Evolutionary conservation across 2,888 invertebrate species (phyloP), one percentile per base, ranked within the genome.

Genomic region (Rhagonycha fulva): DNA sequence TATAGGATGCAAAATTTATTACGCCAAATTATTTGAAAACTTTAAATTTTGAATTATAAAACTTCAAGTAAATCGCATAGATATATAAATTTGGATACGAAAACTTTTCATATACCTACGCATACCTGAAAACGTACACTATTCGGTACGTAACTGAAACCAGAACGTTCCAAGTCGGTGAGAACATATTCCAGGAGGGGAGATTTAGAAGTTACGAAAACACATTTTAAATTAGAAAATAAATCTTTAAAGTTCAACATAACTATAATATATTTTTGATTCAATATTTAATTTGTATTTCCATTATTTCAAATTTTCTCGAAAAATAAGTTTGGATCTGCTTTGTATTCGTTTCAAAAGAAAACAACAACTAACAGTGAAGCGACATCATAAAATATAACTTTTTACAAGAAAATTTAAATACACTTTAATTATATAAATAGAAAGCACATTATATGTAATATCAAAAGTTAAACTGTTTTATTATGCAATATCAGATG

Each of bases 71-170:
- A 47, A 77, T 75, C 71, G 72, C 66, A 75, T 72, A 75, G 68
- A 72, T 66, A 74, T 75, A 75, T 75, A 77, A 71, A 75, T 77
- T 77, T 77, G 72, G 77, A 74, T 68, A 70, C 67, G 72, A 77
- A 77, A 71, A 74, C 71, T 28, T 70, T 19, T 68, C 69, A 66
- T 47, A 76, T 74, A 71, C 77, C 77, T 75, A 77, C 77, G 77
- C 77, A 76, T 61, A 74, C 19, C 24, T 68, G 47, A 68, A 47
- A 67, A 30, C 9, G 28, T 28, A 28, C 47, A 14, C 14, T 32
- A 47, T 11, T 10, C 23, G 62, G 63, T 30, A 70, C 71, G 74
- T 75, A 77, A 77, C 77, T 67, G 73, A 72, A 69, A 32, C 77
- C 76, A 74, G 77, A 70, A 70, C 77, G 72, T 77, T 77, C 77